Evolutionary conservation across 1,140 invertebrate species (phyloP), one percentile per base, ranked within the genome.

Genomic region (Cydia pomonella): DNA sequence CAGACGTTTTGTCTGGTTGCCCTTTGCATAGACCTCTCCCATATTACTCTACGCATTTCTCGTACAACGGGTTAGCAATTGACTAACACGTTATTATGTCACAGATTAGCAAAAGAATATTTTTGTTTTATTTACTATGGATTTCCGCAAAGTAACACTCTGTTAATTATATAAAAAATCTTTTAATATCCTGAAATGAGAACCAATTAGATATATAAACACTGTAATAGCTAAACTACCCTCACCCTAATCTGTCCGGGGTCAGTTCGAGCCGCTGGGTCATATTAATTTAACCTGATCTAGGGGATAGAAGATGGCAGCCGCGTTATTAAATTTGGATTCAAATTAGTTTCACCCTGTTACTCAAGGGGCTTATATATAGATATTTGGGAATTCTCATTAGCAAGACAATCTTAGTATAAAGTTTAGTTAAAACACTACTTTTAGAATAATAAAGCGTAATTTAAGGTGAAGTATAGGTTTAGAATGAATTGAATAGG

Each of bases 221-320:
- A 59, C 18, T 18, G 3, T n/a, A 59, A 59, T 23, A 18, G n/a
- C n/a, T 50, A 59, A 59, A 59, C 53, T 59, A 59, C 53, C 21
- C 53, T 23, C 21, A 23, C 53, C 21, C 27, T 33, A 33, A 64
- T 29, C 63, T 64, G 13, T 64, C 63, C 27, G 27, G 25, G 62
- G 63, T 64, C 63, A 29, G 13, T 29, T 33, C 63, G 63, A 64
- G 23, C 63, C 63, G 25, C 63, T 64, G 63, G 63, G 63, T 64
- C 63, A 64, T 27, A 64, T 64, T 64, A 64, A 64, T 64, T 64
- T 29, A 64, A 64, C 63, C 25, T 33, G 63, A 64, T 64, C 63
- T 64, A 25, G 27, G 63, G 62, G 63, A 16, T 64, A 0, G 63
- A 59, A 64, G 63, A 64, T 64, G 63, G 27, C 23, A 63, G 25